These are phyloP conservation scores for Aeoliscus strigatus DNA, from an alignment of 2,797 vertebrate species.

Conservation along the genomic window DNA sequence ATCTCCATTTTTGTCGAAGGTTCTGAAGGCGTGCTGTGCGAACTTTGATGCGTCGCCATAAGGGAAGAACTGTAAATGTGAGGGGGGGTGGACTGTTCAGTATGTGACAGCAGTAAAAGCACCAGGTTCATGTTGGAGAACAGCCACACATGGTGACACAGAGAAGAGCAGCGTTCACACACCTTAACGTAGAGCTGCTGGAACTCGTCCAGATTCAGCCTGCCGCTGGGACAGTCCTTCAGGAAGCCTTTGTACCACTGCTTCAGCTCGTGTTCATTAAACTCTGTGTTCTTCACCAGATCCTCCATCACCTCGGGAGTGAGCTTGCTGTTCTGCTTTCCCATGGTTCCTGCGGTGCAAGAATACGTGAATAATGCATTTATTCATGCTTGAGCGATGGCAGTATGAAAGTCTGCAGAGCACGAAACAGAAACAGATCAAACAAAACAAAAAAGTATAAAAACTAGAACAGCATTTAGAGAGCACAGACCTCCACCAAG, in stretches of 20 bases:
- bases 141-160: background rate
- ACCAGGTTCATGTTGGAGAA: conserved; percentile 3
- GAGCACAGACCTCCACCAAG: no score
- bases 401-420: conserved; percentile 12
- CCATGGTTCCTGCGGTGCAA: conserved; percentile 85
- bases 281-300: conserved; percentile 99
- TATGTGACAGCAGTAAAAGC: background rate
- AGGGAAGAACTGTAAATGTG: conserved; percentile 87
- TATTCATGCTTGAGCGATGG: conserved; percentile 18
- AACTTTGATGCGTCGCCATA: conserved; percentile 98
- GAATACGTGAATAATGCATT: conserved; percentile 53
- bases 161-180: conserved; percentile 33
- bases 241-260: conserved; percentile 99
- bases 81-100: conserved; percentile 13
- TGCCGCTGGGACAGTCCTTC: conserved; percentile 95
- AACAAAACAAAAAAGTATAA: no score
- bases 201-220: conserved; percentile 97
- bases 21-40: conserved; percentile 96
- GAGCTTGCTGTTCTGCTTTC: conserved; percentile 99
- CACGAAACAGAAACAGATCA: conserved; percentile 9
- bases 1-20: conserved; percentile 98
- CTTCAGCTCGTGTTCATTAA: conserved; percentile 98
- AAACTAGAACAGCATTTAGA: no score
- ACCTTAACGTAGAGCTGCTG: conserved; percentile 99
- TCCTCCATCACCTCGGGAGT: conserved; percentile 99